Conservation (phyloP, 2,888 invertebrate genomes). For the Pogonocherus hispidulus region DNA sequence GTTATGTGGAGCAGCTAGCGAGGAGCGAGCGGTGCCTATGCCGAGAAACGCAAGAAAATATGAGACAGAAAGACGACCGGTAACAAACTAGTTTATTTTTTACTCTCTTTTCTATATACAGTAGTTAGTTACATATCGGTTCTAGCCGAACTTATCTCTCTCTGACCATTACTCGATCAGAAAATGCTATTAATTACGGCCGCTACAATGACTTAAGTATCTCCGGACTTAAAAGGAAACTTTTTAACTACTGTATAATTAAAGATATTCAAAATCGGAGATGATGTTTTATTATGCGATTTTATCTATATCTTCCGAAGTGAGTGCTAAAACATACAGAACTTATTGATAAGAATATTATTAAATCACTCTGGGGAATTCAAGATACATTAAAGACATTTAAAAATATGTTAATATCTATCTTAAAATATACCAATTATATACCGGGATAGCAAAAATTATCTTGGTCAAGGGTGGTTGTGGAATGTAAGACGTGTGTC, state of each 20-base stretch:
- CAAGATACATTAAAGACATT: not conserved
- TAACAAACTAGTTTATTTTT: slow-evolving; percentile 49
- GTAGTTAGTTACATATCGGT: slow-evolving; percentile 45
- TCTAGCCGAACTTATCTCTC: slow-evolving; percentile 51
- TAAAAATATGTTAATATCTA: not conserved
- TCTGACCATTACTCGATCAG: slow-evolving; percentile 51
- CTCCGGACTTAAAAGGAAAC: slow-evolving; percentile 27
- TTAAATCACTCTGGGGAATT: not conserved
- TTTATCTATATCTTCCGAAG: slow-evolving; percentile 17
- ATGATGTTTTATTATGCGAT: not conserved
- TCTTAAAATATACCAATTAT: no score
- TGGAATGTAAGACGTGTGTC: no score
- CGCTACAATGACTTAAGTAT: slow-evolving; percentile 41
- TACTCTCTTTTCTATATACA: slow-evolving; percentile 41
- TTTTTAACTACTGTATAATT: slow-evolving; percentile 32
- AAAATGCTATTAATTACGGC: slow-evolving; percentile 45
- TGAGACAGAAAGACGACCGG: slow-evolving; percentile 29
- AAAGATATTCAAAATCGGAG: slow-evolving; percentile 23
- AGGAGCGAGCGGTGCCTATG: slow-evolving; percentile 5
- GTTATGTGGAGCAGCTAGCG: slow-evolving; percentile 31
- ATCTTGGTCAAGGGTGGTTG: no score
- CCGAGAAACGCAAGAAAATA: slow-evolving; percentile 12
- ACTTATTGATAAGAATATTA: not conserved
- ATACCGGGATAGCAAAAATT: no score
- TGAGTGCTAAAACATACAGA: not conserved